These are phyloP conservation scores for Cepaea nemoralis DNA, from an alignment of 1,140 invertebrate genomes.

Conservation along the genomic window DNA sequence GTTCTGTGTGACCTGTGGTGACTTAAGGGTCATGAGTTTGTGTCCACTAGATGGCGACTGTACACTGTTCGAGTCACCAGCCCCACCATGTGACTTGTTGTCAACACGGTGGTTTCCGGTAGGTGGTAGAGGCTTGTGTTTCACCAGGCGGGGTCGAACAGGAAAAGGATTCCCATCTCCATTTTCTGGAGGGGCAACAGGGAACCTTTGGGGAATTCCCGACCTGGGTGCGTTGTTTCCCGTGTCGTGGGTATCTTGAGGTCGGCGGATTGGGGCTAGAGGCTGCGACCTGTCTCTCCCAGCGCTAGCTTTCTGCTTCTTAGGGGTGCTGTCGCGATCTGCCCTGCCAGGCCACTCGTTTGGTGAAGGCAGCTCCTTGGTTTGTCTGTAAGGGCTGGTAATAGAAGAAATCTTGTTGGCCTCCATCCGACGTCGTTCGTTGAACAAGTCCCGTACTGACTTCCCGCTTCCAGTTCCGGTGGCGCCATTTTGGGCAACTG, in stretches of 20 bases:
- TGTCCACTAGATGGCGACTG: background rate
- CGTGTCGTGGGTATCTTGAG: background rate
- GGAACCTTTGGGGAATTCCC: slow-evolving; percentile 7
- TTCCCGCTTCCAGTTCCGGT: background rate
- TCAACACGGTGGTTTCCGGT: background rate
- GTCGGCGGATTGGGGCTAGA: slow-evolving; percentile 52
- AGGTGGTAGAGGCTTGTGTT: slow-evolving; percentile 32
- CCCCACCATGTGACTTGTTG: slow-evolving; percentile 22
- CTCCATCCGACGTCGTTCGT: slow-evolving; percentile 54
- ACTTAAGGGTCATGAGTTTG: background rate
- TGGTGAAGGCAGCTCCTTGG: slow-evolving; percentile 38
- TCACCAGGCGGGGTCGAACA: slow-evolving; percentile 30
- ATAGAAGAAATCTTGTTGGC: slow-evolving; percentile 45
- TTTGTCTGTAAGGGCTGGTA: slow-evolving; percentile 54
- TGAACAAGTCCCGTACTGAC: slow-evolving; percentile 59
- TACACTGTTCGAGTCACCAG: background rate
- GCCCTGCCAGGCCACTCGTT: slow-evolving; percentile 25
- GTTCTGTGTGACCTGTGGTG: background rate
- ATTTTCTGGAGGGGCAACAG: background rate
- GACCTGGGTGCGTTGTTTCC: background rate
- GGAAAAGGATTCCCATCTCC: slow-evolving; percentile 20
- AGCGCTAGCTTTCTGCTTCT: slow-evolving; percentile 45
- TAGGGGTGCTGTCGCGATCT: slow-evolving; percentile 33
- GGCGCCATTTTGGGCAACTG: background rate
- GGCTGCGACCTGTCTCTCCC: slow-evolving; percentile 58